Conservation (phyloP, 2,113 vertebrate species). For the Isichthys henryi region DNA sequence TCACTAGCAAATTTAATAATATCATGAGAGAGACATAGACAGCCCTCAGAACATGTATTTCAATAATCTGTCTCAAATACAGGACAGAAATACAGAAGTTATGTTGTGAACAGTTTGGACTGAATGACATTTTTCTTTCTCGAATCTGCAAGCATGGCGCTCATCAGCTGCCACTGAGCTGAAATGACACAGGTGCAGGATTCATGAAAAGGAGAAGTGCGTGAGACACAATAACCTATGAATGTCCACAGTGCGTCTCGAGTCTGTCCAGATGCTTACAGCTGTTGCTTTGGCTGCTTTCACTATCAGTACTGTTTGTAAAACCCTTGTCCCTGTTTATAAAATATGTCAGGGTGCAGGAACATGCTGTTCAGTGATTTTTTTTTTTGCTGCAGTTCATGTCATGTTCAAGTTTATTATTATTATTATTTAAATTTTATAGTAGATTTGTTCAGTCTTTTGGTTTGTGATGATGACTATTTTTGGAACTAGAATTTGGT, state of each 20-base stretch:
- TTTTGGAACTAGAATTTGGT: background rate
- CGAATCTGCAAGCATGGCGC: background rate
- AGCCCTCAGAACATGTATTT: background rate
- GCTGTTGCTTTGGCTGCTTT: constrained; percentile 1
- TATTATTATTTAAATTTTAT: background rate
- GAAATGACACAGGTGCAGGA: background rate
- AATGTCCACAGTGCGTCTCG: background rate
- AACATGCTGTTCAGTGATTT: background rate
- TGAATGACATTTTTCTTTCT: background rate
- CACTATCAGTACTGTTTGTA: background rate
- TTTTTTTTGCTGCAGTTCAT: background rate
- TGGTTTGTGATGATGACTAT: background rate
- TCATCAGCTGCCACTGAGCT: background rate
- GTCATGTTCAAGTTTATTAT: background rate
- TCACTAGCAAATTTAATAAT: background rate
- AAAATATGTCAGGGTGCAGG: background rate
- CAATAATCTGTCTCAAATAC: background rate
- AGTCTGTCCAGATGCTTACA: constrained; percentile 5
- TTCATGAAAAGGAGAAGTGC: background rate
- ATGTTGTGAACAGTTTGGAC: background rate
- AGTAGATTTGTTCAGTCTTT: background rate
- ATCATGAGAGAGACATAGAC: background rate
- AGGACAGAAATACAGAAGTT: background rate
- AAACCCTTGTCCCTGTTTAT: background rate
- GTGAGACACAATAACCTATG: background rate